Evolutionary conservation across 1,140 invertebrate genomes (phyloP), one percentile per base, ranked within the genome.

Genomic region (Drosophila seguyi): DNA sequence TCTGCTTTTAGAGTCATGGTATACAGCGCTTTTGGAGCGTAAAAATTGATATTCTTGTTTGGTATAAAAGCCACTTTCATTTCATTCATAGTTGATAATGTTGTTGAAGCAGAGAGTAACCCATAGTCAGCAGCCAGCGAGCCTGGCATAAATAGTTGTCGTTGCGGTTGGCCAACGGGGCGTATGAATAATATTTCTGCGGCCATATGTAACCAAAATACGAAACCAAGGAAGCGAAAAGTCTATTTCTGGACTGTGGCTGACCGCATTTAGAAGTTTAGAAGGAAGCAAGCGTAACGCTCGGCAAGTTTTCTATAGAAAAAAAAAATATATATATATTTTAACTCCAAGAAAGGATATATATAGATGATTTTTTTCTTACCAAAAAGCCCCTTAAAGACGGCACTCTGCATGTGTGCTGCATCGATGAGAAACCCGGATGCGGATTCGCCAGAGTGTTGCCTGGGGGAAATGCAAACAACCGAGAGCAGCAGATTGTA

Each of bases 171-270:
- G 39, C 66, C 62, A 80, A 47, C 57, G 47, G 44, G 73, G 48
- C 81, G 60, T 80, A 85, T 77, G 78, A 81, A 85, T 78, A 74
- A 44, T 86, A 65, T 75, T 75, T 75, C 27, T 79, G 36, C 29
- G 62, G 41, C 36, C 73, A 57, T 50, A 61, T 65, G 42, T 50
- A 60, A 62, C 48, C 42, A 55, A 59, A 50, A 50, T 60, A 61
- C 42, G 36, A 67, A 48, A 39, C 58, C 67, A 81, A 41, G 63
- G 48, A 67, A 45, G 77, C 67, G 45, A 50, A 47, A 59, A 72
- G 45, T 50, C 57, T 75, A 56, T 72, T 60, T 59, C 50, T 38
- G 62, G 45, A 42, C 27, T 6, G 8, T 11, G 20, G 29, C n/a
- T 47, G 20, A 57, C 63, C 65, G 27, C 63, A 39, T 6, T 20